Evolutionary conservation across 2,797 vertebrate genomes (phyloP).

Genomic region (Mormyrops attenuatus): DNA sequence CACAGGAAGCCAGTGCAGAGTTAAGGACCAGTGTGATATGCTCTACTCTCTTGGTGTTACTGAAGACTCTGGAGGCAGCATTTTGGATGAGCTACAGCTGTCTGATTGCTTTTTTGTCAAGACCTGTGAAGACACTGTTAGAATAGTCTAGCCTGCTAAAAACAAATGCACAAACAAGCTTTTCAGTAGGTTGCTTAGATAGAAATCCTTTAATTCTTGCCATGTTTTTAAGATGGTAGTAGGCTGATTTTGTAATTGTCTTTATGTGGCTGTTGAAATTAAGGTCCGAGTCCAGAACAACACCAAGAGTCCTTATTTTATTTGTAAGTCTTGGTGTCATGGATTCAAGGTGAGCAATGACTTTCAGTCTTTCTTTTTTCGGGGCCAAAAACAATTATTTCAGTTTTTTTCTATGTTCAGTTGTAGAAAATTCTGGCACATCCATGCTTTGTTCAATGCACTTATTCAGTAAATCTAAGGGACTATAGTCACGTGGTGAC

Average conservation of each 20-base stretch:
- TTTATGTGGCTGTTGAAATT: not conserved
- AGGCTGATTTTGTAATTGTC: not conserved
- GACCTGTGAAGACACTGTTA: not conserved
- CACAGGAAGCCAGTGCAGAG: not conserved
- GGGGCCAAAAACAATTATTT: not conserved
- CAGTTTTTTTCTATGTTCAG: not conserved
- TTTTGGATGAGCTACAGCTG: not conserved
- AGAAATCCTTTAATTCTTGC: not conserved
- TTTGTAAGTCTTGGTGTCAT: not conserved
- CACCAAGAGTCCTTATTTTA: not conserved
- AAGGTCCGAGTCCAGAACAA: not conserved
- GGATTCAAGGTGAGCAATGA: not conserved
- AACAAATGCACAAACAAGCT: not conserved
- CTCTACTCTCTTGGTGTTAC: not conserved
- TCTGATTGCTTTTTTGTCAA: not conserved
- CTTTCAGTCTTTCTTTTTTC: not conserved
- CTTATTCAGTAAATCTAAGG: not conserved
- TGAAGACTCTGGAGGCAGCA: not conserved
- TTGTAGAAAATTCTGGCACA: not conserved
- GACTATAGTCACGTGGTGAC: not conserved
- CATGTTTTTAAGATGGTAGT: not conserved
- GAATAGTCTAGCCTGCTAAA: not conserved
- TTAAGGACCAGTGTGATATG: too few species aligned
- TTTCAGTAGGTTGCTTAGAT: not conserved
- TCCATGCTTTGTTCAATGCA: not conserved